phyloP scores from a whole-genome alignment of 2,113 vertebrate genomes.

The Elaphurus davidianus region DNA sequence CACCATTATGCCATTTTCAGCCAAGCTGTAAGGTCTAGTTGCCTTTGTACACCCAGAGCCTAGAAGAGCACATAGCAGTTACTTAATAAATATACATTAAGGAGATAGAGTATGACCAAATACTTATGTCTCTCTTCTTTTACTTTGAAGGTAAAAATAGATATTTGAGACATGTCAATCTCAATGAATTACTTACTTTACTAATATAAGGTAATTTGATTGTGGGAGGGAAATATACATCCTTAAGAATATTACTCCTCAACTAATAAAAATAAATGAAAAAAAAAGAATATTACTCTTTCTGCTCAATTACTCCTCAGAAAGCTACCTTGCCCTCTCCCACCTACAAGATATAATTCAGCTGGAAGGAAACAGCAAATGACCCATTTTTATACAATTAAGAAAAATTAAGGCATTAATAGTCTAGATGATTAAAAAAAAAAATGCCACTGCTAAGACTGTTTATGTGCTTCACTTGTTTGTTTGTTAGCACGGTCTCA shows the following conservation, averaged over 20 bases:
- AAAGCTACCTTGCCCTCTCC: not conserved
- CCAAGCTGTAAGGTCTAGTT: not conserved
- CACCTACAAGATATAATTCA: not conserved
- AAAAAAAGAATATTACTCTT: not conserved
- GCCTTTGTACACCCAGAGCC: not conserved
- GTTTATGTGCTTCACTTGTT: not conserved
- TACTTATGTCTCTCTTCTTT: not conserved
- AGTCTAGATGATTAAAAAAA: not conserved
- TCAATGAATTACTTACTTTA: not conserved
- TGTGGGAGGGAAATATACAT: not conserved
- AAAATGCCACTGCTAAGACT: not conserved
- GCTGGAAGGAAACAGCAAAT: not conserved
- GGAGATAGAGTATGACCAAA: not conserved
- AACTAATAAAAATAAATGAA: too few species aligned
- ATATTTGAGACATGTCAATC: not conserved
- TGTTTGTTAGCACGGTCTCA: slow-evolving; percentile 18
- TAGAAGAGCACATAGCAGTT: not conserved
- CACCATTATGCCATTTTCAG: not conserved
- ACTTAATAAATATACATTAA: not conserved
- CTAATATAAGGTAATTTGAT: not conserved
- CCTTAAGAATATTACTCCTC: not conserved
- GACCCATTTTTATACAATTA: not conserved
- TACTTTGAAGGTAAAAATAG: not conserved
- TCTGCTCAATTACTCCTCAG: not conserved
- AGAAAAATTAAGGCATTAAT: not conserved